Base-by-base conservation (phyloP, 1,140 invertebrate genomes). In the Drosophila subobscura region DNA sequence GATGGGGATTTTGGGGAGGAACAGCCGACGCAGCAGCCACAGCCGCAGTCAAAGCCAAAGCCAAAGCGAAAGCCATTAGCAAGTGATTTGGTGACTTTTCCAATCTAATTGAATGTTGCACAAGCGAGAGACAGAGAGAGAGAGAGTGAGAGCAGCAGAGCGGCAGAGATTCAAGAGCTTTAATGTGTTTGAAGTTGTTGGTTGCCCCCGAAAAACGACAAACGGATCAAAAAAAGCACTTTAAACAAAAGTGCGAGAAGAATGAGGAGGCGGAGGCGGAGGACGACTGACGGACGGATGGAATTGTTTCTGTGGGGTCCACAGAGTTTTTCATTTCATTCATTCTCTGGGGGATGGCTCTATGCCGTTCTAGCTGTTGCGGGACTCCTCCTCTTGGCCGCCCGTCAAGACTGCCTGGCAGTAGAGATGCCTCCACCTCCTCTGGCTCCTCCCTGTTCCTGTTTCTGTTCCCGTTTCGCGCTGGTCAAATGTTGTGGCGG, bases 401-500 rank as follows among this genome's bases (percentile, higher is more conserved):
- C 61, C 65, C 63, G 47, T 68, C 65, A 41, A 51, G 63, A 67
- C 33, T 20, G 3, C 6, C 41, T 29, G 16, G 16, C 16, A 20
- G 16, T 20, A 20, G 16, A 20, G 16, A 20, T 20, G 16, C 3
- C 4, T 53, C 12, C 54, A 16, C 20, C 6, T 14, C 42, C 5
- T 22, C 2, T 4, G n/a, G 22, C 46, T 23, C 25, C 7, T 46
- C 14, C 37, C 57, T 14, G 2, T 58, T 14, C 25, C 45, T 3
- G 5, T 8, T 8, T 25, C 41, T 49, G 41, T 52, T 60, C 54
- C 64, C 74, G 51, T 78, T 67, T 79, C 42, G 49, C 56, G 52
- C 64, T 83, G 79, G 79, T 83, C 79, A 83, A 83, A 79, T 83
- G 79, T 59, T 84, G 79, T 77, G 74, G 70, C 65, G 16, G 16